Evolutionary conservation across 2,797 vertebrate genomes (phyloP).

Genomic region (Fringilla coelebs): DNA sequence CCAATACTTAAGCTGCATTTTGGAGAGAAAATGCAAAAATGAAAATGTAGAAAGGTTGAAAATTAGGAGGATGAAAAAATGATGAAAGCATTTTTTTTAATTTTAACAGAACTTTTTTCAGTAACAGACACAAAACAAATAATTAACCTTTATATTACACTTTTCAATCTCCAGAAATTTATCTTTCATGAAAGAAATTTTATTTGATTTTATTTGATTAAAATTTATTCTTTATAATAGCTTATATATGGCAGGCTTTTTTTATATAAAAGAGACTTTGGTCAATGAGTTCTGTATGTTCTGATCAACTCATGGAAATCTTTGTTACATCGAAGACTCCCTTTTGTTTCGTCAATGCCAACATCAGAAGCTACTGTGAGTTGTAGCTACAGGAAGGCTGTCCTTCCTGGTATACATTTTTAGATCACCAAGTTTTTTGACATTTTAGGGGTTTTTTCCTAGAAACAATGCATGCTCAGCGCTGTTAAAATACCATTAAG

Average conservation of each 20-base stretch:
- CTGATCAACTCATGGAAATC: not conserved
- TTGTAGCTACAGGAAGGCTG: not conserved
- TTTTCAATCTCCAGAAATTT: not conserved
- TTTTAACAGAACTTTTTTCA: not conserved
- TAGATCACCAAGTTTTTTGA: not conserved
- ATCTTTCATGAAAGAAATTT: not conserved
- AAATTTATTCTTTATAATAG: not conserved
- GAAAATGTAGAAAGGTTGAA: not conserved
- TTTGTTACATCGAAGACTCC: not conserved
- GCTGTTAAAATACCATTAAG: not conserved
- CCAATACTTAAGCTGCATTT: not conserved
- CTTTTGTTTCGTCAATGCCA: not conserved
- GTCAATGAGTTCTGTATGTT: not conserved
- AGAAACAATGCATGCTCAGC: not conserved
- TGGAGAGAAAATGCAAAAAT: not conserved
- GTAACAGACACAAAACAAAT: not conserved
- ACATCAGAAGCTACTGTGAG: not conserved
- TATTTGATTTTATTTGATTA: not conserved
- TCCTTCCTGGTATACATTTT: not conserved
- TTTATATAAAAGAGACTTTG: not conserved
- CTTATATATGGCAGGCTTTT: not conserved
- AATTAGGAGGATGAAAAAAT: not conserved
- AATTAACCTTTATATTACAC: not conserved
- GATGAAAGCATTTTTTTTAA: not conserved
- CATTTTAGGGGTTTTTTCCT: rapidly evolving